Conservation (phyloP, 2,797 vertebrate genomes). For the Atherinosoma microstoma region DNA sequence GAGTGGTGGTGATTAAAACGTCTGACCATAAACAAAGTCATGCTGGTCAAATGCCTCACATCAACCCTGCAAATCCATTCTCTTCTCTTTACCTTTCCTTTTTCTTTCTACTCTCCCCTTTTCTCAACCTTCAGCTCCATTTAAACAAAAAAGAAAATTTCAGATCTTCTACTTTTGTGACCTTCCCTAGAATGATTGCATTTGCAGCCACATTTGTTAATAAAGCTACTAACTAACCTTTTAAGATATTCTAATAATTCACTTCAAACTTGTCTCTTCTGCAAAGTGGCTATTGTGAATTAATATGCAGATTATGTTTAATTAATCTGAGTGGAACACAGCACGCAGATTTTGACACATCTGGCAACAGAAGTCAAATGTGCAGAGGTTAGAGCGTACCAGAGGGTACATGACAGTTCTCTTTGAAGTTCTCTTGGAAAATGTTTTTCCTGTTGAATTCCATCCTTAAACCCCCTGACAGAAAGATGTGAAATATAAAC, state of each 20-base stretch:
- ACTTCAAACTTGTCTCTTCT: background rate
- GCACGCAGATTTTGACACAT: background rate
- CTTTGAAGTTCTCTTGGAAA: slow-evolving; percentile 39
- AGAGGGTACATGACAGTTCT: slow-evolving; percentile 16
- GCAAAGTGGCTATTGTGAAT: background rate
- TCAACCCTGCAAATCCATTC: slow-evolving; percentile 16
- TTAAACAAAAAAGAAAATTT: background rate
- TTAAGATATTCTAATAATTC: background rate
- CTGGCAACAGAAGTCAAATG: slow-evolving; percentile 13
- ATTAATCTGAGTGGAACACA: background rate
- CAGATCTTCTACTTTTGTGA: background rate
- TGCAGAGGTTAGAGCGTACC: slow-evolving; percentile 9
- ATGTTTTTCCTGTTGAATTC: slow-evolving; percentile 42
- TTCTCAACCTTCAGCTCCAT: background rate
- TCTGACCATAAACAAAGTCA: slow-evolving; percentile 73
- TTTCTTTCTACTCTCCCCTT: background rate
- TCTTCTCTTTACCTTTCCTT: background rate
- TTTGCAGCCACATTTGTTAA: background rate
- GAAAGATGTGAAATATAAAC: slow-evolving; percentile 47
- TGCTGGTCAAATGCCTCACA: slow-evolving; percentile 40
- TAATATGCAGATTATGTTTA: background rate
- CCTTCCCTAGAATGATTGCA: background rate
- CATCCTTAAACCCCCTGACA: slow-evolving; percentile 35
- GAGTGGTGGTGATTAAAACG: slow-evolving; percentile 68
- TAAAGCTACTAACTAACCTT: background rate